Evolutionary conservation across 2,888 invertebrate species (phyloP), one percentile per base, ranked within the genome.

Genomic region (Plemyria rubiginata): DNA sequence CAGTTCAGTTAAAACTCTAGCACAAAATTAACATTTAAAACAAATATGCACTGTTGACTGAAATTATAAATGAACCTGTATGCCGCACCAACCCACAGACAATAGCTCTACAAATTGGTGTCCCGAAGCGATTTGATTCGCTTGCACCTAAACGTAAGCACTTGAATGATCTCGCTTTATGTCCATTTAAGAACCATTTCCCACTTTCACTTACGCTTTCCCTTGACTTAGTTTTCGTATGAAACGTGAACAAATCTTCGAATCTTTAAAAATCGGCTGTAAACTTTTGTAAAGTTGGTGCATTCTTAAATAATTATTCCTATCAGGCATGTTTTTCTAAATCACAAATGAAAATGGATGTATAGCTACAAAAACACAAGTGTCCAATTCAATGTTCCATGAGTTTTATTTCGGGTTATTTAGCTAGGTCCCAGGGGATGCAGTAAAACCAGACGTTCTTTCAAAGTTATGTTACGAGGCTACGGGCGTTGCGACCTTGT

Each of bases 31-130:
- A 43, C 11, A 22, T 28, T 53, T 41, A 1, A 53, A 48, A 22
- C 28, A 48, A 48, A 28, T 38, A n/a, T 8, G 28, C 16, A 45
- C 11, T 16, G 45, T 16, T 45, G 45, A 9, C 45, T 11, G 16
- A 16, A 16, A 16, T 16, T 45, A 45, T 45, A 16, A 16, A 45
- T 45, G 22, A 22, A 22, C n/a, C n/a, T n/a, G 43, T 43, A 32
- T 43, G 54, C 43, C 65, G 61, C 70, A 71, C 66, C 76, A 80
- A 78, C 29, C 32, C 22, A 12, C 16, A 40, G 22, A 86, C 85
- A 86, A 88, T 87, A 78, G 79, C 75, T 45, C 45, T 73, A 75
- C 81, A 85, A 85, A 88, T 87, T 86, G 80, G 68, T 66, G 79
- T 82, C 80, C 74, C 73, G 55, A 71, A 82, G 79, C 79, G 66